phyloP scores from a whole-genome alignment of 2,888 invertebrate genomes.

The Electrophaes corylata region DNA sequence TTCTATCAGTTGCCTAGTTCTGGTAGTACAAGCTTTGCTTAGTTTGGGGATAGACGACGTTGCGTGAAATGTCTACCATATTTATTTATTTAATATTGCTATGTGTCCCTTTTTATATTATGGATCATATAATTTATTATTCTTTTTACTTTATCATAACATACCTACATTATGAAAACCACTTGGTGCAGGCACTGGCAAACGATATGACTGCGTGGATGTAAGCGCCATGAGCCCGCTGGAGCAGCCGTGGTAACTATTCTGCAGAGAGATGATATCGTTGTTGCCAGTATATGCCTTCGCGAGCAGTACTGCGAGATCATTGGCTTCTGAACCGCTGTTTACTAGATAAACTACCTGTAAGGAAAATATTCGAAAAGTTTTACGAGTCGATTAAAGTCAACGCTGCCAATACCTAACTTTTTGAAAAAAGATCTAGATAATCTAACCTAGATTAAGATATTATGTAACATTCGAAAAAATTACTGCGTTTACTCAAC shows the following conservation, averaged over 20 bases:
- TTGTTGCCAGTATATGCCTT: constrained; percentile 93
- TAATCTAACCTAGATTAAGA: no score
- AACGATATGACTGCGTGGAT: constrained; percentile 91
- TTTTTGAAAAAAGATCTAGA: no score
- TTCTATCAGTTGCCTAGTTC: no score
- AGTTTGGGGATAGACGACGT: no score
- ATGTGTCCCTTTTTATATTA: no score
- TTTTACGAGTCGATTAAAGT: background rate
- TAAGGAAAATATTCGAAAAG: constrained; percentile 15
- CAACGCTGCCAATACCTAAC: no score
- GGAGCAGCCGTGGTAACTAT: constrained; percentile 96
- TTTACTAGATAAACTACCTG: constrained; percentile 97
- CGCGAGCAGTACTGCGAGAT: constrained; percentile 94
- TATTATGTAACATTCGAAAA: no score
- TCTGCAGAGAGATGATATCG: constrained; percentile 94
- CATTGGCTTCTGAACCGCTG: constrained; percentile 99
- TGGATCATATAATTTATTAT: no score
- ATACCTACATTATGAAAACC: constrained; percentile 91
- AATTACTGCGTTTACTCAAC: background rate
- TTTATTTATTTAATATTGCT: no score
- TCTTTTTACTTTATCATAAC: no score
- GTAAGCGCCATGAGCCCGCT: constrained; percentile 93
- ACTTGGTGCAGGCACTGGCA: constrained; percentile 87
- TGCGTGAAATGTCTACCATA: no score
- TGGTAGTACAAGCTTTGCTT: no score